These are phyloP conservation scores for Astropecten irregularis DNA, from an alignment of 53 echinoderm and acorn worm species.

Conservation along the genomic window DNA sequence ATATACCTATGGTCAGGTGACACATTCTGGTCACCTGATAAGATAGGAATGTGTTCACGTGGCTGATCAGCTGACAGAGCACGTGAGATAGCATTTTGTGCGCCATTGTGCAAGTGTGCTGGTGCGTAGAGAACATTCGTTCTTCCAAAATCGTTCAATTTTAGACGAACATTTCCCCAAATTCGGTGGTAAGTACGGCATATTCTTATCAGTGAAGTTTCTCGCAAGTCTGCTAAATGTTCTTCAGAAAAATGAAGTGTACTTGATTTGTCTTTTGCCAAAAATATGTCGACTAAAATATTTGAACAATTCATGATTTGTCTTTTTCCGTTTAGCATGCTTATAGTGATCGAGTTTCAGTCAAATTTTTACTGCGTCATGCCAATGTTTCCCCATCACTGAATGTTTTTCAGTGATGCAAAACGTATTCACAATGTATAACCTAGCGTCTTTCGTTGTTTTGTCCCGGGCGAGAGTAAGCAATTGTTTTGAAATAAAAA, in stretches of 20 bases:
- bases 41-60: conserved; percentile 37
- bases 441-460: too few relatives aligned
- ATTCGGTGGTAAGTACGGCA: neutral
- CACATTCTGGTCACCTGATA: conserved; percentile 20
- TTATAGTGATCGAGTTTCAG: too few relatives aligned
- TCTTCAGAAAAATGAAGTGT: neutral
- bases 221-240: neutral
- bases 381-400: too few relatives aligned
- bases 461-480: too few relatives aligned
- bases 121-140: neutral
- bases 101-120: neutral
- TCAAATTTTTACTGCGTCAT: too few relatives aligned
- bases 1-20: conserved; percentile 17
- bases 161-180: neutral
- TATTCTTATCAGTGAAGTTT: neutral
- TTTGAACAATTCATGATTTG: too few relatives aligned
- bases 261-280: neutral
- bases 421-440: too few relatives aligned
- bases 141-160: neutral
- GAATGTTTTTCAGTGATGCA: too few relatives aligned
- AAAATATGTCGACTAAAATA: neutral
- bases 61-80: conserved; percentile 20
- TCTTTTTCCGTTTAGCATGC: too few relatives aligned
- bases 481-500: too few relatives aligned
- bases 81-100: conserved; percentile 1